A percentile compares a stretch with the other conserved stretches of the same genome.
Evolutionary conservation across 2,888 invertebrate species (phyloP).

Genomic region (Salticus scenicus): DNA sequence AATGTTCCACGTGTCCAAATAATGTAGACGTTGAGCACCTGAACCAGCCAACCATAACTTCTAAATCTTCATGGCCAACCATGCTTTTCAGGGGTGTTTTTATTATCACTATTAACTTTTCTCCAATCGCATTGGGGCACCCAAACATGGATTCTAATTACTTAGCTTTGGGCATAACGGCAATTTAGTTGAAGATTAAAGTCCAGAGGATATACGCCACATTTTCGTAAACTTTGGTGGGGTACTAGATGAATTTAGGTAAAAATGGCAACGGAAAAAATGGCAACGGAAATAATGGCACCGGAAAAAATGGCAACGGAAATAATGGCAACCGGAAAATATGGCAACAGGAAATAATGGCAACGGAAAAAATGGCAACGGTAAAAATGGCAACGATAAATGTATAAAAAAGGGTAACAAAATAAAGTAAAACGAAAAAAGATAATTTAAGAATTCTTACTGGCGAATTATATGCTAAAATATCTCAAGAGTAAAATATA

Average conservation of each 20-base stretch:
- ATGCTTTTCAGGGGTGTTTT: conserved; percentile 16
- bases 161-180: conserved; percentile 9
- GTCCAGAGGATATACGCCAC: neutral
- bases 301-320: too few relatives aligned
- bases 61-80: conserved; percentile 3
- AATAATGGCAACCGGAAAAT: too few relatives aligned
- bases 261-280: too few relatives aligned
- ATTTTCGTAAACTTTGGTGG: neutral
- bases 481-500: too few relatives aligned
- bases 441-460: too few relatives aligned
- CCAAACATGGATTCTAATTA: conserved; percentile 2
- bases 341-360: too few relatives aligned
- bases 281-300: too few relatives aligned
- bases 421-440: too few relatives aligned
- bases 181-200: neutral
- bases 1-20: neutral
- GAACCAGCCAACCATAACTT: conserved; percentile 9
- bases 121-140: neutral
- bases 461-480: too few relatives aligned
- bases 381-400: too few relatives aligned
- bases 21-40: conserved; percentile 1
- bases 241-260: neutral
- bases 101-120: neutral
- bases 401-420: too few relatives aligned
- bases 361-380: too few relatives aligned